Conservation (phyloP, 2,113 vertebrate species). For the Tyto alba region DNA sequence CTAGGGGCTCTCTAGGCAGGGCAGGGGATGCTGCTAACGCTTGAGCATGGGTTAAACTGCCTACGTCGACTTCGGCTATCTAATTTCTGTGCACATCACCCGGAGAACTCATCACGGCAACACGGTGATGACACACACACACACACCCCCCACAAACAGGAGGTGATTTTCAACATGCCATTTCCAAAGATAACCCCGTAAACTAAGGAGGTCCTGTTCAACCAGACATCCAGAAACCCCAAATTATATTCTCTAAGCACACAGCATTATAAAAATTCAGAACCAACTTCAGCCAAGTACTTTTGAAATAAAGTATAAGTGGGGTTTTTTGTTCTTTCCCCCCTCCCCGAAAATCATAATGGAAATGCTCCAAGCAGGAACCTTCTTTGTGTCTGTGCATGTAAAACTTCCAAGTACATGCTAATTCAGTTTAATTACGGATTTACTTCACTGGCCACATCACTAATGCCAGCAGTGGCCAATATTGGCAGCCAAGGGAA, state of each 20-base stretch:
- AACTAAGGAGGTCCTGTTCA: background rate
- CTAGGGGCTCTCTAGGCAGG: background rate
- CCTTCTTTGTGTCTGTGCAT: conserved; percentile 19
- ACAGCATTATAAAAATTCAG: background rate
- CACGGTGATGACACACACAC: fast-evolving
- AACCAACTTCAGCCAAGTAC: background rate
- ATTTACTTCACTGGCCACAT: conserved; percentile 41
- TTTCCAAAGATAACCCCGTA: background rate
- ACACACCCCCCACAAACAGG: fast-evolving
- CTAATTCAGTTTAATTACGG: conserved; percentile 64
- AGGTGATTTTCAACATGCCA: background rate
- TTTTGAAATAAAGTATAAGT: background rate
- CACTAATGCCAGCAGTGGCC: background rate
- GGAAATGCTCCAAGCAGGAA: conserved; percentile 33
- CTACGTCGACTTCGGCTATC: background rate
- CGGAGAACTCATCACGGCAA: background rate
- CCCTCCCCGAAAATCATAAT: background rate
- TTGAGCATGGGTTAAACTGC: fast-evolving
- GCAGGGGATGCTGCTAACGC: background rate
- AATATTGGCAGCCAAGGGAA: conserved; percentile 15
- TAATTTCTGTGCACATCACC: background rate
- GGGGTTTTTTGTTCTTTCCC: background rate
- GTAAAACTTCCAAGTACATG: conserved; percentile 32
- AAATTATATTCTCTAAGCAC: background rate
- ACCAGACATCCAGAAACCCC: background rate